phyloP scores from a whole-genome alignment of 2,113 vertebrate genomes.

The Genyomyrus donnyi region DNA sequence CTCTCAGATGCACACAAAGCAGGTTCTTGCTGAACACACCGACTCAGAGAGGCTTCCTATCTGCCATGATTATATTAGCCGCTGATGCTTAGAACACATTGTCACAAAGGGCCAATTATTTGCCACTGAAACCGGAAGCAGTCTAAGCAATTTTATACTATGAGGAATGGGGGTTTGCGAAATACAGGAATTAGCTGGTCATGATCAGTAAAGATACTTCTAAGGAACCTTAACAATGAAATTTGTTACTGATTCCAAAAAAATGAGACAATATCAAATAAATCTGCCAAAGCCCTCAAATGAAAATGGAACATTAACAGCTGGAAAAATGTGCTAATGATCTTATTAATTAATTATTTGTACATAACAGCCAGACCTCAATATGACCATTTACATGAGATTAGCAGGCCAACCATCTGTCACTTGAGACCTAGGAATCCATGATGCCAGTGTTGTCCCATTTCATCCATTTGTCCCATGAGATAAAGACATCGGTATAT shows the following conservation, averaged over 20 bases:
- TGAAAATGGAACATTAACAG: background rate
- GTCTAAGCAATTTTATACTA: background rate
- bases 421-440: background rate
- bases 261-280: background rate
- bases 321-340: background rate
- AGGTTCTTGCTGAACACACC: background rate
- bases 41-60: background rate
- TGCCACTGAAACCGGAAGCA: background rate
- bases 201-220: background rate
- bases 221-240: background rate
- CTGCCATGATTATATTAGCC: background rate
- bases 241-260: background rate
- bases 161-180: background rate
- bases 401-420: background rate
- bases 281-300: background rate
- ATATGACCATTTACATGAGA: background rate
- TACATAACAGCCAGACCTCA: background rate
- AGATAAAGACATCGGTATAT: background rate
- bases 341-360: background rate
- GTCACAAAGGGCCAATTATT: background rate
- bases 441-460: background rate
- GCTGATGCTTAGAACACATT: background rate
- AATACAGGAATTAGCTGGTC: background rate
- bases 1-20: background rate
- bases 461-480: background rate